These are phyloP conservation scores for Drosophila quinaria DNA, from an alignment of 2,888 invertebrate species.

Conservation along the genomic window DNA sequence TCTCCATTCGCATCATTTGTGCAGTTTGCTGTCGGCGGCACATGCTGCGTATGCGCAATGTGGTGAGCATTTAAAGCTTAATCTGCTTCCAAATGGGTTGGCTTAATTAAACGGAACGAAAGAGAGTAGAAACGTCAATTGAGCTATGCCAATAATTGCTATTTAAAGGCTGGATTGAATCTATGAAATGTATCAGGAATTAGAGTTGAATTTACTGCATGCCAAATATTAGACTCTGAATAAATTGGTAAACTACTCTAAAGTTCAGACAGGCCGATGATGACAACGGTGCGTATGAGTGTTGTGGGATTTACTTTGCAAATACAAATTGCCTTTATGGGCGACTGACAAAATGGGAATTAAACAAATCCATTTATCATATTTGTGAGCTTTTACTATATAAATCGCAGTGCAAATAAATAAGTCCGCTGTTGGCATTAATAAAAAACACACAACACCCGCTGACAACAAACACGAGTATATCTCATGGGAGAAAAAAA, in stretches of 20 bases:
- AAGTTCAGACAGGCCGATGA: conserved; percentile 19
- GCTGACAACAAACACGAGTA: conserved; percentile 29
- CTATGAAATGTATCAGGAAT: conserved; percentile 11
- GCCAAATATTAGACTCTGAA: conserved; percentile 22
- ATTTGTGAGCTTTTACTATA: conserved; percentile 41
- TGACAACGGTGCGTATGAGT: conserved; percentile 16
- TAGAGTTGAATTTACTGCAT: conserved; percentile 25
- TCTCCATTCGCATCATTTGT: conserved; percentile 26
- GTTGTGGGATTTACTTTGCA: conserved; percentile 14
- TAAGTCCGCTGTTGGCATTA: conserved; percentile 21
- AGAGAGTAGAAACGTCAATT: conserved; percentile 15
- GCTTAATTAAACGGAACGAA: conserved; percentile 9
- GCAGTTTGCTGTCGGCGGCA: conserved; percentile 16
- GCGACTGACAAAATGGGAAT: conserved; percentile 31
- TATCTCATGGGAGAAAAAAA: conserved; percentile 29
- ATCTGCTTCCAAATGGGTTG: conserved; percentile 42
- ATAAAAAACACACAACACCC: conserved; percentile 33
- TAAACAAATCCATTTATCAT: conserved; percentile 62
- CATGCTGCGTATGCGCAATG: conserved; percentile 61
- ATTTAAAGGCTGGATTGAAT: not conserved
- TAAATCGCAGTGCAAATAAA: conserved; percentile 39
- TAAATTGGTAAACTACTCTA: conserved; percentile 26
- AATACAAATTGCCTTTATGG: conserved; percentile 17
- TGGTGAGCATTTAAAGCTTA: conserved; percentile 38
- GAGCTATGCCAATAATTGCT: not conserved